A percentile compares a stretch with the other conserved stretches of the same genome.
phyloP scores from a whole-genome alignment of 2,113 vertebrate species.

The Pygoscelis adeliae region DNA sequence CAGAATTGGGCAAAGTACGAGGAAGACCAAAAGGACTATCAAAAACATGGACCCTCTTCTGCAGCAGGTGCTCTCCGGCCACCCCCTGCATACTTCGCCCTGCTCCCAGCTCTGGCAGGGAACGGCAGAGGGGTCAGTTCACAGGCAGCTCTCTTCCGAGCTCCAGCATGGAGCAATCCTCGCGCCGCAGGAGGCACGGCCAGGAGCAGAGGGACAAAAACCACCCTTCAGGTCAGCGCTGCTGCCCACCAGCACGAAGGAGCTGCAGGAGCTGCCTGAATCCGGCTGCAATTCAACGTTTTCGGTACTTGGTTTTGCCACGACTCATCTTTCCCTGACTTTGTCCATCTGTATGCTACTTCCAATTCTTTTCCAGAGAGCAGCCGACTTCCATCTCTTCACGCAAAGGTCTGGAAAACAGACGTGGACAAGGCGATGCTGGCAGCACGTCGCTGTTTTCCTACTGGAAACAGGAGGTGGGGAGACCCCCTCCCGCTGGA shows the following conservation, averaged over 20 bases:
- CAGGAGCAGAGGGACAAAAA: not conserved
- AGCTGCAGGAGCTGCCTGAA: not conserved
- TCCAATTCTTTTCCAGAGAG: not conserved
- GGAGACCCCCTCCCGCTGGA: not conserved
- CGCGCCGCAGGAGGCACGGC: not conserved
- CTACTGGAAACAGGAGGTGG: not conserved
- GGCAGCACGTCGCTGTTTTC: not conserved
- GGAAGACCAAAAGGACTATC: not conserved
- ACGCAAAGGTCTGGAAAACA: not conserved
- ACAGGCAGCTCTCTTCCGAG: not conserved
- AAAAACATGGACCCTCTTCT: not conserved
- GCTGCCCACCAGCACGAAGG: not conserved
- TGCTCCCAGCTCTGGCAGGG: not conserved
- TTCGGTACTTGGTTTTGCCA: not conserved
- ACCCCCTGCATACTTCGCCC: rapidly evolving
- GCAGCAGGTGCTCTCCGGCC: not conserved
- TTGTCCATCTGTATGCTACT: not conserved
- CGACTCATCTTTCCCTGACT: not conserved
- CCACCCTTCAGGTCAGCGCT: too few species aligned
- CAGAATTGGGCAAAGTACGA: not conserved
- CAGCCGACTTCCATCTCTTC: not conserved
- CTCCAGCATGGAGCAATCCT: not conserved
- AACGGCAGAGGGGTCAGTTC: rapidly evolving
- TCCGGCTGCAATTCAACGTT: not conserved
- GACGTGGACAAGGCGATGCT: not conserved